A percentile compares a stretch with the other conserved stretches of the same genome.
Evolutionary conservation across 2,797 vertebrate species (phyloP).

Genomic region (Eulemur albifrons): DNA sequence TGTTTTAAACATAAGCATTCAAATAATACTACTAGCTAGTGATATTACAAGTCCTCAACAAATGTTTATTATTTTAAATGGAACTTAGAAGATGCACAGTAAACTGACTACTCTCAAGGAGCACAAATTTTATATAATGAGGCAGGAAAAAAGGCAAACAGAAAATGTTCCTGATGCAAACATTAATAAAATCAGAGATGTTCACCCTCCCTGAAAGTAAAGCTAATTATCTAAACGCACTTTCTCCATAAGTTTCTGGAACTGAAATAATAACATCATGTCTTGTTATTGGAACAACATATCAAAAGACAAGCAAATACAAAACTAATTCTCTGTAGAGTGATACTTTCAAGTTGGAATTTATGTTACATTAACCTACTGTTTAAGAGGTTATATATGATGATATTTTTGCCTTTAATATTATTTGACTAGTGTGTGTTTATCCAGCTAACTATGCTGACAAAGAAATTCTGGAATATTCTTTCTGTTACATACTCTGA

Average conservation of each 20-base stretch:
- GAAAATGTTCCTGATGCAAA: neutral
- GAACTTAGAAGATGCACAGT: neutral
- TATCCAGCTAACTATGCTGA: constrained; percentile 13
- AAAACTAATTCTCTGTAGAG: constrained; percentile 52
- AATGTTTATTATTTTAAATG: neutral
- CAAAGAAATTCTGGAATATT: constrained; percentile 5
- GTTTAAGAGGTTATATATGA: constrained; percentile 18
- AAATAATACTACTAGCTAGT: neutral
- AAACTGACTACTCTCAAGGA: neutral
- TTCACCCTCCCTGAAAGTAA: constrained; percentile 1
- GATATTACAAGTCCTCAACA: neutral
- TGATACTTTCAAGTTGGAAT: constrained; percentile 57
- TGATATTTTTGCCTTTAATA: constrained; percentile 42
- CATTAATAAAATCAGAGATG: neutral
- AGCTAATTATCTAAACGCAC: constrained; percentile 55
- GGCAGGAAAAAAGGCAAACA: neutral
- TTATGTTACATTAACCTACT: constrained; percentile 56
- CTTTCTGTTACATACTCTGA: constrained; percentile 32
- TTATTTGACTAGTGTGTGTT: constrained; percentile 39
- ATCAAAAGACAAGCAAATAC: constrained; percentile 57
- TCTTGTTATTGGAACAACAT: constrained; percentile 55
- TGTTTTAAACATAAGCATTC: neutral
- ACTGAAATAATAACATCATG: constrained; percentile 56
- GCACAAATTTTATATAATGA: neutral
- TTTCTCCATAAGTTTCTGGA: constrained; percentile 45